Percentiles rank a stretch among this genome's conserved stretches.
Evolutionary conservation across 2,888 invertebrate genomes (phyloP).

Genomic region (Lingula anatina): DNA sequence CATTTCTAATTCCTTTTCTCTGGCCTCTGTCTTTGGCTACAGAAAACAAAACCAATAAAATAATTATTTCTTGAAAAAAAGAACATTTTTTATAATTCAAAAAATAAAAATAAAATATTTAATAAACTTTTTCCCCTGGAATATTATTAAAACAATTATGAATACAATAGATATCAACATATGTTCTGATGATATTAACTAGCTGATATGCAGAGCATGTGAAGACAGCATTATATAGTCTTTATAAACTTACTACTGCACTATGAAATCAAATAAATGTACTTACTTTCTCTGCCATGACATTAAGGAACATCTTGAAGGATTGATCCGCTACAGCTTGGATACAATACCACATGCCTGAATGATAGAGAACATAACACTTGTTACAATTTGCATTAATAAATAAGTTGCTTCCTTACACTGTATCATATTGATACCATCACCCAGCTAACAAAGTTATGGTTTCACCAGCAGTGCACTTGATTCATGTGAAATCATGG

Average conservation of each 20-base stretch:
- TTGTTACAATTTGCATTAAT: background rate
- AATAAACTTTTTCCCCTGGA: background rate
- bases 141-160: background rate
- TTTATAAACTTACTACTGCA: too few relatives aligned
- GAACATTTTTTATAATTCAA: too few relatives aligned
- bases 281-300: slow-evolving; percentile 38
- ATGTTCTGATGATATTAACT: background rate
- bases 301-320: slow-evolving; percentile 61
- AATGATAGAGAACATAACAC: slow-evolving; percentile 5
- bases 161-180: background rate
- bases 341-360: slow-evolving; percentile 91
- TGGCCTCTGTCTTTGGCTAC: slow-evolving; percentile 72
- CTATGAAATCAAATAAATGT: too few relatives aligned
- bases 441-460: too few relatives aligned
- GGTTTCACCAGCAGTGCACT: too few relatives aligned
- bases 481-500: too few relatives aligned
- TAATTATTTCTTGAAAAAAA: too few relatives aligned
- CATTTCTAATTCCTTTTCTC: slow-evolving; percentile 86
- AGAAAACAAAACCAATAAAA: slow-evolving; percentile 8
- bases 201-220: background rate
- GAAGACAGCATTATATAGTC: background rate
- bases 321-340: slow-evolving; percentile 84
- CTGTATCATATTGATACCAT: too few relatives aligned
- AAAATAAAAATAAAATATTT: background rate
- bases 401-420: slow-evolving; percentile 2